phyloP scores from a whole-genome alignment of 2,888 invertebrate genomes.

The Frankliniella fusca region DNA sequence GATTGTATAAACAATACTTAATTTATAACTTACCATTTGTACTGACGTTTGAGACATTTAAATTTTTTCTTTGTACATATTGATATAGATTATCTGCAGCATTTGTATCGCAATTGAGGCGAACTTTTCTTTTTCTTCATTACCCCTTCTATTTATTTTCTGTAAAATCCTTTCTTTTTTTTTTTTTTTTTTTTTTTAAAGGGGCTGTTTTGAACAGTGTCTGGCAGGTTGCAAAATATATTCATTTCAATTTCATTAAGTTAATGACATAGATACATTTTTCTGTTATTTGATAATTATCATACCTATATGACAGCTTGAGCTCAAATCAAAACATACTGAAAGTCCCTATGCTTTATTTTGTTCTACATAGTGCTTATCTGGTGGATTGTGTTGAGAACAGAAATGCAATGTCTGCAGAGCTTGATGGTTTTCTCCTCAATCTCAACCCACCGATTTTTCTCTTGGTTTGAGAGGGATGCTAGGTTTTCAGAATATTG shows the following conservation, averaged over 20 bases:
- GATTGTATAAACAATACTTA: not conserved
- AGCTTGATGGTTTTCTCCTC: not conserved
- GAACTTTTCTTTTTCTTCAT: not conserved
- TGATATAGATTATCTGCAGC: not conserved
- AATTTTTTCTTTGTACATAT: constrained; percentile 17
- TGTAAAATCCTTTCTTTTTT: too few relatives aligned
- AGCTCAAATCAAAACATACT: not conserved
- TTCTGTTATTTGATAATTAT: not conserved
- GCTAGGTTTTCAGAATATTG: constrained; percentile 35
- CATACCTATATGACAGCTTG: not conserved
- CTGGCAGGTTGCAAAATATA: too few relatives aligned
- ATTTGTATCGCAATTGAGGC: not conserved
- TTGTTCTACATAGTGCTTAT: not conserved
- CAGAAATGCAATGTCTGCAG: not conserved
- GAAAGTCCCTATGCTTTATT: not conserved
- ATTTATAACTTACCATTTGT: too few relatives aligned
- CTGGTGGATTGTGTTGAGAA: not conserved
- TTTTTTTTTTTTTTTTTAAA: too few relatives aligned
- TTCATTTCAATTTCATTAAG: not conserved
- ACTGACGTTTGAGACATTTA: too few relatives aligned
- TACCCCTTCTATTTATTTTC: too few relatives aligned
- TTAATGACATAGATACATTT: not conserved
- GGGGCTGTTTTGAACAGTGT: too few relatives aligned
- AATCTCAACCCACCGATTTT: constrained; percentile 35
- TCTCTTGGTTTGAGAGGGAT: constrained; percentile 32